Base-by-base conservation (phyloP, 2,888 invertebrate genomes). In the Parapristionchus giblindavisi region DNA sequence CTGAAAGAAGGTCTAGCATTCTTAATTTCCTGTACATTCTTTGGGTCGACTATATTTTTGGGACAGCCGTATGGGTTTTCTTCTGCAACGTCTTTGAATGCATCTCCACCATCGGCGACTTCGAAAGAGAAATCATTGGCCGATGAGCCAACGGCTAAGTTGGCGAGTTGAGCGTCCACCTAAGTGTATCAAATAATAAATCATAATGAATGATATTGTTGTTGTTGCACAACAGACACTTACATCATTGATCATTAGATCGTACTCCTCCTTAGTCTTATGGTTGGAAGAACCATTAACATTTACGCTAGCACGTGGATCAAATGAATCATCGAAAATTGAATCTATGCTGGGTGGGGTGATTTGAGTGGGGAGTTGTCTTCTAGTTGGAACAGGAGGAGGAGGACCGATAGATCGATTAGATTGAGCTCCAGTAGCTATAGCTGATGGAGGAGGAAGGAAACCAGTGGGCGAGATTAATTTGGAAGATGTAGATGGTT, bases 41-140 rank as follows among this genome's bases (percentile, higher is more conserved):
- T 56, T 17, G 70, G 70, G 29, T 71, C 70, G 5, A 71, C 70
- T 17, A 56, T 71, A 27, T 71, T 71, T 40, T 56, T 54, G 0
- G 70, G 70, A 29, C 56, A 56, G 5, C 70, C 70, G 29, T 71
- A 71, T 32, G 54, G 56, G 34, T 71, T 71, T 34, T 54, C 56
- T 24, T 68, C 68, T 29, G 51, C 68, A 11, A 71, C 36, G 32
- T 71, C 70, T 56, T 71, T 71, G 56, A 71, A 71, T 40, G 70
- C 70, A 56, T 71, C 70, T 6, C 56, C 54, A 17, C 29, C 38
- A 29, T 71, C 56, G 11, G 52, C 70, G n/a, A 71, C 56, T 71
- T 71, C 70, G 29, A 71, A 48, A 21, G 70, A 54, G 34, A 71
- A 71, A 21, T 71, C 70, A 11, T 71, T 56, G n/a, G n/a, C n/a